Evolutionary conservation across 2,797 vertebrate genomes (phyloP).

Genomic region (Novumbra hubbsi): DNA sequence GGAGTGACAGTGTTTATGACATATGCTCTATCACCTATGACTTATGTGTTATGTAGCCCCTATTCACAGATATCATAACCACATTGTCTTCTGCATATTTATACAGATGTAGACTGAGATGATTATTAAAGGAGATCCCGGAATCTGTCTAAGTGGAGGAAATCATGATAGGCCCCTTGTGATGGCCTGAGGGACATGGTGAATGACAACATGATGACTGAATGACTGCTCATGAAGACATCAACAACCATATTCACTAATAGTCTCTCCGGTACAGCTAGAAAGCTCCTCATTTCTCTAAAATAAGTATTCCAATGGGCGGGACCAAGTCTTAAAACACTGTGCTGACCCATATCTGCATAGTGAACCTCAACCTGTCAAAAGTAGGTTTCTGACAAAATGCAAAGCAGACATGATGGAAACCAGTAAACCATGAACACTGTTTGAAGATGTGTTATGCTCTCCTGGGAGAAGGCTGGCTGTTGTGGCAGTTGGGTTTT

Average conservation of each 20-base stretch:
- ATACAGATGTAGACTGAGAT: conserved; percentile 15
- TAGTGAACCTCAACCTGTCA: conserved; percentile 60
- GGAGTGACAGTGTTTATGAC: neutral
- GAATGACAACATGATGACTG: conserved; percentile 2
- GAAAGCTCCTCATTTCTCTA: conserved; percentile 27
- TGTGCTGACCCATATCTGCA: conserved; percentile 66
- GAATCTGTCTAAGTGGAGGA: conserved; percentile 35
- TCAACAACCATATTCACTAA: conserved; percentile 45
- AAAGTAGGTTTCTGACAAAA: conserved; percentile 67
- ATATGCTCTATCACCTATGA: neutral
- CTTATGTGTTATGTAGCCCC: neutral
- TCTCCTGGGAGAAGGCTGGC: conserved; percentile 59
- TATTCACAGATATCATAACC: conserved; percentile 11
- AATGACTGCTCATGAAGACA: conserved; percentile 48
- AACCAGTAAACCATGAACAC: conserved; percentile 58
- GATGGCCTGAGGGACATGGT: conserved; percentile 55
- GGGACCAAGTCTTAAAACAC: conserved; percentile 39
- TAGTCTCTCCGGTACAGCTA: conserved; percentile 32
- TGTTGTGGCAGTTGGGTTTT: conserved; percentile 42
- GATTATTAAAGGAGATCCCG: conserved; percentile 4
- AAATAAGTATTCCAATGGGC: conserved; percentile 47
- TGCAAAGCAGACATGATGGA: conserved; percentile 68
- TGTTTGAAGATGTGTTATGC: conserved; percentile 63
- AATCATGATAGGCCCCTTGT: conserved; percentile 41
- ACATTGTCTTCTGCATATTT: conserved; percentile 18